A percentile compares a stretch with the other conserved stretches of the same genome.
These are phyloP conservation scores for Hydrocynus forskahlii DNA, from an alignment of 2,797 vertebrate genomes.

Conservation along the genomic window DNA sequence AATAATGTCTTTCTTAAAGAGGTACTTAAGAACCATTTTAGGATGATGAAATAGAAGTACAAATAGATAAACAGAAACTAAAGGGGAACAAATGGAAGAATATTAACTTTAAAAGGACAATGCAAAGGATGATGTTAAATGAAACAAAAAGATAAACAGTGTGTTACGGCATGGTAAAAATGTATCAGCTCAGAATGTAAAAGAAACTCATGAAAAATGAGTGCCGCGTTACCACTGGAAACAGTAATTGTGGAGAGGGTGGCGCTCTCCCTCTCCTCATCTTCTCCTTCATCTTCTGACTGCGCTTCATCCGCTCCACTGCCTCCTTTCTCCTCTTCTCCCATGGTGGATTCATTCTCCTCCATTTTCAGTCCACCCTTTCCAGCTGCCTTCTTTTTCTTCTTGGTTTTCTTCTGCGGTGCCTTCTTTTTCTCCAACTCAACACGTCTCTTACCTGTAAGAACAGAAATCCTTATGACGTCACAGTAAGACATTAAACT, in stretches of 20 bases:
- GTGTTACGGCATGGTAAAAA: background rate
- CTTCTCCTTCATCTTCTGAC: constrained; percentile 82
- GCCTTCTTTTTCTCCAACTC: constrained; percentile 88
- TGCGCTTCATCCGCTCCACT: constrained; percentile 66
- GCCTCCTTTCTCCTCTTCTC: constrained; percentile 59
- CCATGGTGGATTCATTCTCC: constrained; percentile 63
- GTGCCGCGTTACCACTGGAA: constrained; percentile 68
- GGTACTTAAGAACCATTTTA: too few relatives aligned
- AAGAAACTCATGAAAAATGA: constrained; percentile 6
- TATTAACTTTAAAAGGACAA: too few relatives aligned
- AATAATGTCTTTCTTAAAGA: too few relatives aligned
- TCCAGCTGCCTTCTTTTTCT: constrained; percentile 79
- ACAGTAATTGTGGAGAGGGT: constrained; percentile 38
- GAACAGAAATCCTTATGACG: background rate
- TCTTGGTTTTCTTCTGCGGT: constrained; percentile 83
- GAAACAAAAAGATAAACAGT: background rate
- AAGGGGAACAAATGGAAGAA: too few relatives aligned
- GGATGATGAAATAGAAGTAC: too few relatives aligned
- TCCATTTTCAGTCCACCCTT: constrained; percentile 40
- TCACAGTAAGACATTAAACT: background rate
- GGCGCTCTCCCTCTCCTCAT: constrained; percentile 57
- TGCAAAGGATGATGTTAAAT: too few relatives aligned
- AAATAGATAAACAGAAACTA: too few relatives aligned
- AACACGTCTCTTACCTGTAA: constrained; percentile 86
- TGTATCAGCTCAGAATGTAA: too few relatives aligned